Base-by-base conservation (phyloP, 2,888 invertebrate species). In the Crossocerus cetratus region DNA sequence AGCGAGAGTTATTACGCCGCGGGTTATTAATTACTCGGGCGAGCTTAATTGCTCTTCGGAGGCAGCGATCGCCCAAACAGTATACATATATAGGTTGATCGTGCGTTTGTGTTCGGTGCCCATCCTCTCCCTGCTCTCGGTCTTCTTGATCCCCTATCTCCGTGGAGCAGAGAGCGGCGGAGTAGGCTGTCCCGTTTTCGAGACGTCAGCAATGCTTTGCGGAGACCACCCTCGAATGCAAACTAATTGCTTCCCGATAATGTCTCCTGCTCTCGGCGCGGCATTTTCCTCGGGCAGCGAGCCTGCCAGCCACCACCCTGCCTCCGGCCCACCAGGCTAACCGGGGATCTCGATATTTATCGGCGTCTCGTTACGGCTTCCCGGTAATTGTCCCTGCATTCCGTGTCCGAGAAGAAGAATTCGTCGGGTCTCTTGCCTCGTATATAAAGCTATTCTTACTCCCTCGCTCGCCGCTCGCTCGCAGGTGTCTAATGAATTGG, bases 21-120 rank as follows among this genome's bases (percentile, higher is more conserved):
- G 76, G 74, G 72, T 84, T 84, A 85, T 84, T 84, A 84, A 85
- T 85, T 84, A 81, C 77, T 49, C 49, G 5, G 61, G 66, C 64
- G 42, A 61, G 72, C 78, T 82, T 84, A 85, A 85, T 85, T 84
- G 82, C 78, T 71, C 78, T 53, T 68, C 58, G 60, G 55, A 64
- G 59, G 63, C 57, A n/a, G n/a, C 61, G 75, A 66, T 74, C 74
- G 72, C 73, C 76, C 74, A 82, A 83, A 81, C n/a, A n/a, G n/a
- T n/a, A n/a, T n/a, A n/a, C n/a, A n/a, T n/a, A 74, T 77, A 73
- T 67, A 32, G 8, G 32, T 60, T 61, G 56, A 42, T 70, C 65
- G 62, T 20, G 59, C 62, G 22, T 22, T 61, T 32, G 18, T 20
- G 56, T 62, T 54, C 62, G 56, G 63, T 63, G 44, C 57, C 53